Percentiles rank a stretch among this genome's conserved stretches.
Evolutionary conservation across 2,113 vertebrate species (phyloP).

Genomic region (Anser cygnoides): DNA sequence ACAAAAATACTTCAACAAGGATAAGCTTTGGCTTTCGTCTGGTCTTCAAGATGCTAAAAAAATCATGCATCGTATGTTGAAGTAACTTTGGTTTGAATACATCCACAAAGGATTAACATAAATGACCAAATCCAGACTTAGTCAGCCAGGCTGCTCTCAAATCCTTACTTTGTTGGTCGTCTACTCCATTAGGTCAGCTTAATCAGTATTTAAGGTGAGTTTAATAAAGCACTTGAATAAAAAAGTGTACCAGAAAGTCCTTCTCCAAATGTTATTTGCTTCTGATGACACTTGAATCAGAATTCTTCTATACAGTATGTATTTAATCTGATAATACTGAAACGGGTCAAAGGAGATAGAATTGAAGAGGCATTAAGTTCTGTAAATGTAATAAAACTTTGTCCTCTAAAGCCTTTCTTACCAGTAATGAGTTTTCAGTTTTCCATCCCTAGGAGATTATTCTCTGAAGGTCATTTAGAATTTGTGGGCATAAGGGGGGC

Average conservation of each 20-base stretch:
- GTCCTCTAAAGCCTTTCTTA: constrained; percentile 30
- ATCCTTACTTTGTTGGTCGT: background rate
- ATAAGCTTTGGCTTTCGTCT: background rate
- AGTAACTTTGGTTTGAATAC: background rate
- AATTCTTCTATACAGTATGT: constrained; percentile 10
- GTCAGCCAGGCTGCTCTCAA: background rate
- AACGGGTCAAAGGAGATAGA: constrained; percentile 21
- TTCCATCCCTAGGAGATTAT: constrained; percentile 34
- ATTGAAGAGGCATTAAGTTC: constrained; percentile 51
- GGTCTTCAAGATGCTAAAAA: background rate
- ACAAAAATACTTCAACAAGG: background rate
- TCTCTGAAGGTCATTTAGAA: constrained; percentile 26
- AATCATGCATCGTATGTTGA: background rate
- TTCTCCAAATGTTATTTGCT: constrained; percentile 42
- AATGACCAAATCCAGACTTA: background rate
- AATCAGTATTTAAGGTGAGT: background rate
- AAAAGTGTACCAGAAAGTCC: background rate
- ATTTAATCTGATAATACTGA: constrained; percentile 53
- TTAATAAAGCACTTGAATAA: constrained; percentile 3
- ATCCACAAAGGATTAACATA: background rate
- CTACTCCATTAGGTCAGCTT: background rate
- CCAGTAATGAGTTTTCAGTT: constrained; percentile 43
- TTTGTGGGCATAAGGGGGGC: background rate
- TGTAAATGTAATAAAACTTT: constrained; percentile 61
- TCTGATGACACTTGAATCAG: background rate